Evolutionary conservation across 1,140 invertebrate genomes (phyloP).

Genomic region (Aradophagus sp.): DNA sequence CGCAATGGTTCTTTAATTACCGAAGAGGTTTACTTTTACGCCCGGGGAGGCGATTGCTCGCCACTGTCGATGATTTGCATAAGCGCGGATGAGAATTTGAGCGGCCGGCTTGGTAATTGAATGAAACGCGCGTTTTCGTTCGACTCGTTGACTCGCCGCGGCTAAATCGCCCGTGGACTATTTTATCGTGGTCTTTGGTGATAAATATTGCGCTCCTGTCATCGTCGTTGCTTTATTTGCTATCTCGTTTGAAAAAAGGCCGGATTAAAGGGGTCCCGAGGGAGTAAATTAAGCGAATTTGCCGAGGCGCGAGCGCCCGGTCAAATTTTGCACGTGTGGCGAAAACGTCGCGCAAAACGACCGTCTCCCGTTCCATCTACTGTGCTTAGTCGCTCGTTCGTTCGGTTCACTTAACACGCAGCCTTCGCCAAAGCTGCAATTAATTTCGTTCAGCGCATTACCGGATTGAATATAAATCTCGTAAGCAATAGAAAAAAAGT

Average conservation of each 20-base stretch:
- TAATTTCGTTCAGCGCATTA: slow-evolving; percentile 29
- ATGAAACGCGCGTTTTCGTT: slow-evolving; percentile 11
- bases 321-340: slow-evolving; percentile 51
- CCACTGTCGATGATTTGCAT: slow-evolving; percentile 23
- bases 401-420: slow-evolving; percentile 19
- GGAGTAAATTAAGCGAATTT: slow-evolving; percentile 52
- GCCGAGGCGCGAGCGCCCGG: slow-evolving; percentile 22
- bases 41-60: slow-evolving; percentile 3
- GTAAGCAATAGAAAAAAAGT: slow-evolving; percentile 14
- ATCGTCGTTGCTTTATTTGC: slow-evolving; percentile 29
- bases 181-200: slow-evolving; percentile 4
- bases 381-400: slow-evolving; percentile 50
- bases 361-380: slow-evolving; percentile 52
- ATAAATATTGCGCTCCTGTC: slow-evolving; percentile 37
- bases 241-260: slow-evolving; percentile 46
- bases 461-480: slow-evolving; percentile 24
- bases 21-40: slow-evolving; percentile 26
- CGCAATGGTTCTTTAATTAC: slow-evolving; percentile 46
- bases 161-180: slow-evolving; percentile 21
- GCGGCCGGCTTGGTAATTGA: slow-evolving; percentile 39
- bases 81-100: slow-evolving; percentile 26
- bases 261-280: slow-evolving; percentile 35
- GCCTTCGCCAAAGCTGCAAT: slow-evolving; percentile 32
- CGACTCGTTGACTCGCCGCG: slow-evolving; percentile 17
- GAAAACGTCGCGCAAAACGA: slow-evolving; percentile 53